Evolutionary conservation across 37 sponge, comb jelly and placozoan genomes (phyloP), one percentile per base, ranked within the genome.

Genomic region (Theonella swinhoei): DNA sequence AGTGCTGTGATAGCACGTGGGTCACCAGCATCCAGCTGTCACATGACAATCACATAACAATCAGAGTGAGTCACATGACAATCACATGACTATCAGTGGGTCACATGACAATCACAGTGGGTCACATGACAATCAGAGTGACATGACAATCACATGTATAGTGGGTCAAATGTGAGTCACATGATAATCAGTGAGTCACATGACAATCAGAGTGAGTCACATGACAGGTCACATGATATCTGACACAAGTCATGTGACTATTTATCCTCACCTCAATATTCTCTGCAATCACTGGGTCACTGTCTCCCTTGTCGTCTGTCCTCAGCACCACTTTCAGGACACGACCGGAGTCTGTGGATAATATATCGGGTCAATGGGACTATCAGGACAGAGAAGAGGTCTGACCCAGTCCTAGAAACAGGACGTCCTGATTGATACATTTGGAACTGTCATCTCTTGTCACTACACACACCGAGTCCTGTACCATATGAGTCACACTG

Each of bases 361-460:
- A 14, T 7, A 47, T 14, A 47, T 47, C 54, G 7, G 7, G 11
- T 47, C 54, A 47, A 7, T 47, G 54, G 7, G 54, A 17, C 54
- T 14, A 17, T 17, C 14, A 47, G 54, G 54, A 47, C 54, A 47
- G n/a, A 47, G 11, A 17, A 7, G 7, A 47, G 54, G 35, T 54
- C 34, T 58, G 20, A 82, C 83, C 83, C 28, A 72, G 63, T 62
- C 83, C 83, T 1, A 82, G 39, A 34, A 82, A 74, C 8, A 82
- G 42, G 17, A 73, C 42, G 38, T 82, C 83, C 39, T 82, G 83
- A 38, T 82, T 82, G 26, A 74, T 26, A 38, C 83, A 82, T 22
- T 61, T 41, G 14, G 42, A 5, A 0, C 7, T 24, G 2, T 43
- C 58, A 37, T 1, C 11, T 4, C 68, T 75, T 0, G n/a, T 83